These are phyloP conservation scores for Eupithecia exiguata DNA, from an alignment of 2,888 invertebrate genomes.

Conservation along the genomic window DNA sequence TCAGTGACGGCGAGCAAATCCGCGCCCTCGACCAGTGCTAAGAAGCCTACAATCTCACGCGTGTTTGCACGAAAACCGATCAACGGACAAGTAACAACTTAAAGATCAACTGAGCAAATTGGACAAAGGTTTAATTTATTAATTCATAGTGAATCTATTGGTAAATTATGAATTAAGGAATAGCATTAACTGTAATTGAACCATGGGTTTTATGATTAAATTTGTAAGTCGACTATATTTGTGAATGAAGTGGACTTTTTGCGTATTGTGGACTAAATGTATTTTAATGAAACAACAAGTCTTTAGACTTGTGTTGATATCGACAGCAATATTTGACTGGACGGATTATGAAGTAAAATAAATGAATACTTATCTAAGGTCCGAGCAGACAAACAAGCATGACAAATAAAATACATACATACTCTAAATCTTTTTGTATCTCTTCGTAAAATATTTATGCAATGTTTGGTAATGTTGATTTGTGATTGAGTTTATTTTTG, in stretches of 20 bases:
- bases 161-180: constrained; percentile 15
- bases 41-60: constrained; percentile 59
- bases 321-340: constrained; percentile 4
- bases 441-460: constrained; percentile 39
- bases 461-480: constrained; percentile 45
- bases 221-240: constrained; percentile 16
- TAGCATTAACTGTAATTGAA: background rate
- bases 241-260: constrained; percentile 14
- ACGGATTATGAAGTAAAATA: constrained; percentile 4
- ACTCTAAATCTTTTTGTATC: constrained; percentile 15
- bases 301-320: background rate
- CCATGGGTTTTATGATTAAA: constrained; percentile 14
- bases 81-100: constrained; percentile 62
- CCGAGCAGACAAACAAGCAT: constrained; percentile 38
- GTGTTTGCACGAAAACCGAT: constrained; percentile 66
- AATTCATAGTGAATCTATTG: constrained; percentile 15
- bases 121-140: constrained; percentile 18
- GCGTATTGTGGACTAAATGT: constrained; percentile 6
- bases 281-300: constrained; percentile 7
- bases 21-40: constrained; percentile 51
- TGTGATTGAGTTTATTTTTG: constrained; percentile 51
- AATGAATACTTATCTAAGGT: constrained; percentile 8
- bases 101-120: constrained; percentile 37
- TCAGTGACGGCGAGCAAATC: constrained; percentile 56
- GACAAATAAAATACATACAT: constrained; percentile 34